Conservation (phyloP, 2,797 vertebrate genomes). For the Protosalanx chinensis region DNA sequence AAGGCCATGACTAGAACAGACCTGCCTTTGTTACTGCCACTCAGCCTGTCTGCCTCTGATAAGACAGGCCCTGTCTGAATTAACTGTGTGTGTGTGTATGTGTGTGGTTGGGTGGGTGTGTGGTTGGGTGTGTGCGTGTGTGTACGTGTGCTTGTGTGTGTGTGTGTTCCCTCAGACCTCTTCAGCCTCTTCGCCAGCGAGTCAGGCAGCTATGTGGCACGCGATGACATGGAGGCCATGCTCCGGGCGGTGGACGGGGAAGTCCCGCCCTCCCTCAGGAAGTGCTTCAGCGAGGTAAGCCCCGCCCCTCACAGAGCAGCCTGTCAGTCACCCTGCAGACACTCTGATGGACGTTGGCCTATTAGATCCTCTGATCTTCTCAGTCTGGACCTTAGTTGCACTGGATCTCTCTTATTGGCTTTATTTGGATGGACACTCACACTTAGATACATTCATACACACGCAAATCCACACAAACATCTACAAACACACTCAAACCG, state of each 20-base stretch:
- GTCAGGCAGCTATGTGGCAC: conserved; percentile 87
- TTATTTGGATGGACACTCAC: not conserved
- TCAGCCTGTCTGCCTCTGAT: conserved; percentile 47
- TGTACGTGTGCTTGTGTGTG: not conserved
- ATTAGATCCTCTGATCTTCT: not conserved
- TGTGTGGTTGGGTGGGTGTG: not conserved
- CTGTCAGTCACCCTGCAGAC: not conserved
- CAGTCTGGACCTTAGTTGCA: not conserved
- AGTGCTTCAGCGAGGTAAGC: conserved; percentile 91
- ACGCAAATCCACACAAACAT: not conserved
- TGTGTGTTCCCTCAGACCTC: conserved; percentile 78
- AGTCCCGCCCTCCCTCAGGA: conserved; percentile 87
- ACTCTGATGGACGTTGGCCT: not conserved
- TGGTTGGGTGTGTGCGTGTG: conserved; percentile 14
- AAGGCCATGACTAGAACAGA: conserved; percentile 25
- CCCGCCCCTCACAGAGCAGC: no score
- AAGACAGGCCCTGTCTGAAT: conserved; percentile 18
- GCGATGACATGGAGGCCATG: conserved; percentile 94
- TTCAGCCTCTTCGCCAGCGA: conserved; percentile 97
- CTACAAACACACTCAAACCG: not conserved
- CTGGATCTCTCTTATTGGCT: not conserved
- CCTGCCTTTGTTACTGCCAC: conserved; percentile 17
- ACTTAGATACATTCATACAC: not conserved
- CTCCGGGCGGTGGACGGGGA: conserved; percentile 90
- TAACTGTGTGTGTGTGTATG: not conserved